A percentile compares a stretch with the other conserved stretches of the same genome.
Evolutionary conservation across 2,797 vertebrate species (phyloP).

Genomic region (Coccyzus lansbergi): DNA sequence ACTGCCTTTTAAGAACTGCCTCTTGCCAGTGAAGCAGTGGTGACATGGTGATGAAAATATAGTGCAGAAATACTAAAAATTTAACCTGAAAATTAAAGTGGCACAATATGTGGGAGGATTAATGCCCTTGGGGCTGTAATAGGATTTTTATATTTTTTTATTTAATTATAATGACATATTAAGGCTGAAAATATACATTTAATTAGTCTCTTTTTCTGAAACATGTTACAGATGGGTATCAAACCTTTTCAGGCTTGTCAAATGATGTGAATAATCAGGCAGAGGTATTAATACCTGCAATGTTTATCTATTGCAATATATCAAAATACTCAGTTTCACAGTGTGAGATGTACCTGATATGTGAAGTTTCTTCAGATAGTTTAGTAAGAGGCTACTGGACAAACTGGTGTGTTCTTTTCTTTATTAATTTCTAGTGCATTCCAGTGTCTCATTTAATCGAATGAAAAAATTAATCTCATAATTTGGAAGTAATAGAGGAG

Average conservation of each 20-base stretch:
- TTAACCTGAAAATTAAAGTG: not conserved
- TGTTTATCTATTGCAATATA: not conserved
- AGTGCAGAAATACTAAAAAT: not conserved
- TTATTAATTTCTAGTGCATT: not conserved
- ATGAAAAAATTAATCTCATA: not conserved
- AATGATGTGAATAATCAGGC: not conserved
- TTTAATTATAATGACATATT: not conserved
- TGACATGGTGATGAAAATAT: not conserved
- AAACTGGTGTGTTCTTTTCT: not conserved
- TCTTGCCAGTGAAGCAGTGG: not conserved
- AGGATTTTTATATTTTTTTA: not conserved
- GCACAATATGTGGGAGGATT: not conserved
- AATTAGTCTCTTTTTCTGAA: not conserved
- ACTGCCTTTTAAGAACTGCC: not conserved
- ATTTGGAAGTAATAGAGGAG: not conserved
- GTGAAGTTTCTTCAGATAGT: not conserved
- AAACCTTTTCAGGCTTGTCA: not conserved
- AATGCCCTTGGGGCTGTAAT: not conserved
- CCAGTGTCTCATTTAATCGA: not conserved
- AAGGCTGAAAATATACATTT: not conserved
- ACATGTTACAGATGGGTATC: not conserved
- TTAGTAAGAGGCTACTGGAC: not conserved
- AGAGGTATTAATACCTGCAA: not conserved
- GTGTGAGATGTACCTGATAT: not conserved
- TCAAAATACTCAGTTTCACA: not conserved